phyloP scores from a whole-genome alignment of 2,113 vertebrate genomes.

The Poeciliopsis prolifica region DNA sequence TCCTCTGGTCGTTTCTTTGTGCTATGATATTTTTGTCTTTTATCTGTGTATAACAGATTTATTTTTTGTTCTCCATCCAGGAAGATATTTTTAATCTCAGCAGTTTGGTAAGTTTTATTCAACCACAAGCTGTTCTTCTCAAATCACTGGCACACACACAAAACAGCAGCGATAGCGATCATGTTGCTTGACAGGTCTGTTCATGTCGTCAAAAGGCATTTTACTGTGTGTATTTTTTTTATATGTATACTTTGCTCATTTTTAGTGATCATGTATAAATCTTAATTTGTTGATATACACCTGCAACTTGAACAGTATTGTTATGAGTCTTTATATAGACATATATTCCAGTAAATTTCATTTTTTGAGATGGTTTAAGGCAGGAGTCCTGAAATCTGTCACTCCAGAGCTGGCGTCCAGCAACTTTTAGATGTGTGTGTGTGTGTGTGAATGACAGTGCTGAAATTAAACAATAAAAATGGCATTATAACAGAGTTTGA shows the following conservation, averaged over 20 bases:
- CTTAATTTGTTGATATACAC: not conserved
- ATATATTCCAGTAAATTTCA: not conserved
- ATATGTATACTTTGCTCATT: too few relatives aligned
- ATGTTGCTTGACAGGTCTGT: not conserved
- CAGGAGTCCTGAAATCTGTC: too few relatives aligned
- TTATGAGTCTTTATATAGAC: not conserved
- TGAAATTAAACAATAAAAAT: not conserved
- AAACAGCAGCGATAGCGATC: not conserved
- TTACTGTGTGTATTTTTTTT: too few relatives aligned
- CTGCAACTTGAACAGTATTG: not conserved
- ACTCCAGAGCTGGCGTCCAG: too few relatives aligned
- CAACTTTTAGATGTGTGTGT: too few relatives aligned
- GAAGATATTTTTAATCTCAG: constrained; percentile 32
- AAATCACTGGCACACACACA: not conserved
- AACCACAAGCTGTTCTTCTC: not conserved
- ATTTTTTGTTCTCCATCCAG: not conserved
- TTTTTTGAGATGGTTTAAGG: not conserved
- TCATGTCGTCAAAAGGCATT: not conserved
- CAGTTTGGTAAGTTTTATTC: constrained; percentile 27
- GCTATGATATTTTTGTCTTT: not conserved
- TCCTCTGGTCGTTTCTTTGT: constrained; percentile 6
- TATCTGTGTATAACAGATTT: constrained; percentile 4
- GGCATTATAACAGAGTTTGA: not conserved
- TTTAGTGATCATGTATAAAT: too few relatives aligned
- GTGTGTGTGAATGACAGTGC: not conserved